These are phyloP conservation scores for Philhelius pedissequus DNA, from an alignment of 2,888 invertebrate species.

Conservation along the genomic window DNA sequence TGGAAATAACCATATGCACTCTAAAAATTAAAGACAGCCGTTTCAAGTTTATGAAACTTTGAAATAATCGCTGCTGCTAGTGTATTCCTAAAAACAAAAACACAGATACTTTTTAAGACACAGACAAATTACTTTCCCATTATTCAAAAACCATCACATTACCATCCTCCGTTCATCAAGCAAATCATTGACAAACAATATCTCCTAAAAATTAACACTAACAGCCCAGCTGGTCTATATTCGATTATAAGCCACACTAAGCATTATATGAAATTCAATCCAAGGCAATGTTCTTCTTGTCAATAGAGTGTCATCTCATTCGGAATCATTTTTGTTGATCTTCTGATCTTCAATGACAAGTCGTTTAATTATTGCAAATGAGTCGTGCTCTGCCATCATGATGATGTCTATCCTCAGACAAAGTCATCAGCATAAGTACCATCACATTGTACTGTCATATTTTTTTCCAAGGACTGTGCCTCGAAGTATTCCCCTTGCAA, in stretches of 20 bases:
- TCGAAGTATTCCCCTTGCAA: constrained; percentile 15
- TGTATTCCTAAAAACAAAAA: too few relatives aligned
- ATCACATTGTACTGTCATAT: not conserved
- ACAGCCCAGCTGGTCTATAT: not conserved
- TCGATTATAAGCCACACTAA: constrained; percentile 16
- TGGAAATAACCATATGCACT: too few relatives aligned
- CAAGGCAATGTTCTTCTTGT: constrained; percentile 29
- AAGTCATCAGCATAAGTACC: constrained; percentile 48
- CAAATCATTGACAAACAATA: not conserved
- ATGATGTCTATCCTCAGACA: constrained; percentile 25
- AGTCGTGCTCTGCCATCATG: constrained; percentile 8
- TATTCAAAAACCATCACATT: too few relatives aligned
- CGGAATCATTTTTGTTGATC: constrained; percentile 52
- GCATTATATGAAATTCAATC: constrained; percentile 49
- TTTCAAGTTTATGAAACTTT: too few relatives aligned
- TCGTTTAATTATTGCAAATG: constrained; percentile 60
- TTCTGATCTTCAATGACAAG: constrained; percentile 55
- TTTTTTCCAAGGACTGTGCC: not conserved
- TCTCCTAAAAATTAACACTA: not conserved
- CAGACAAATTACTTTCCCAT: too few relatives aligned
- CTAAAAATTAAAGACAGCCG: too few relatives aligned
- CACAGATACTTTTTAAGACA: too few relatives aligned
- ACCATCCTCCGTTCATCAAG: too few relatives aligned
- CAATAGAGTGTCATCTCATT: constrained; percentile 39
- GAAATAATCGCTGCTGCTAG: too few relatives aligned